Percentiles rank a stretch among this genome's conserved stretches.
Conservation (phyloP, 2,797 vertebrate genomes). For the Sebastes ruberrimus region DNA sequence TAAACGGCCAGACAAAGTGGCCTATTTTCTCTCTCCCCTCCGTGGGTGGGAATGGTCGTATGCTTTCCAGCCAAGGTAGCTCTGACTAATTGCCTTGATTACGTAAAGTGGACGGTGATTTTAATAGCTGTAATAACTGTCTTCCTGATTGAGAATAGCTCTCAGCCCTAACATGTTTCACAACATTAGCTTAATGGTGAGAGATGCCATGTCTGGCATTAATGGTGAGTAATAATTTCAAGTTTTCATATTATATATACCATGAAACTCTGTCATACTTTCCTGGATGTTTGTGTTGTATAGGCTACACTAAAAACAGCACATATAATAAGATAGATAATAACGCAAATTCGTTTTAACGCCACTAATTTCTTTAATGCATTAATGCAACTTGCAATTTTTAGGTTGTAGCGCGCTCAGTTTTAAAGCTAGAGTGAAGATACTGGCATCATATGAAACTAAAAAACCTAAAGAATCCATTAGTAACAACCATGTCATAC, state of each 20-base stretch:
- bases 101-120: slow-evolving; percentile 83
- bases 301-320: not conserved
- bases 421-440: too few relatives aligned
- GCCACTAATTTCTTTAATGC: too few relatives aligned
- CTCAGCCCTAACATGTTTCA: slow-evolving; percentile 67
- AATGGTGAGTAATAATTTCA: slow-evolving; percentile 46
- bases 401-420: too few relatives aligned
- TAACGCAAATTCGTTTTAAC: too few relatives aligned
- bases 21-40: slow-evolving; percentile 57
- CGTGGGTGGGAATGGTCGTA: slow-evolving; percentile 61
- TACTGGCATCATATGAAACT: too few relatives aligned
- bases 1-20: slow-evolving; percentile 44
- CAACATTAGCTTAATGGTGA: slow-evolving; percentile 71
- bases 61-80: slow-evolving; percentile 64
- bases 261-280: not conserved
- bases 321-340: not conserved
- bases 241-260: slow-evolving; percentile 28
- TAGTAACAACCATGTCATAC: too few relatives aligned
- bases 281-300: not conserved
- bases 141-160: slow-evolving; percentile 80
- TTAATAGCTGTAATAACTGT: slow-evolving; percentile 82
- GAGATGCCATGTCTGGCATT: slow-evolving; percentile 46
- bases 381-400: too few relatives aligned
- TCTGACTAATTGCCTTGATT: slow-evolving; percentile 81
- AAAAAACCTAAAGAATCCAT: too few relatives aligned